Conservation (phyloP, 2,888 invertebrate species). For the Megastigmus dorsalis region DNA sequence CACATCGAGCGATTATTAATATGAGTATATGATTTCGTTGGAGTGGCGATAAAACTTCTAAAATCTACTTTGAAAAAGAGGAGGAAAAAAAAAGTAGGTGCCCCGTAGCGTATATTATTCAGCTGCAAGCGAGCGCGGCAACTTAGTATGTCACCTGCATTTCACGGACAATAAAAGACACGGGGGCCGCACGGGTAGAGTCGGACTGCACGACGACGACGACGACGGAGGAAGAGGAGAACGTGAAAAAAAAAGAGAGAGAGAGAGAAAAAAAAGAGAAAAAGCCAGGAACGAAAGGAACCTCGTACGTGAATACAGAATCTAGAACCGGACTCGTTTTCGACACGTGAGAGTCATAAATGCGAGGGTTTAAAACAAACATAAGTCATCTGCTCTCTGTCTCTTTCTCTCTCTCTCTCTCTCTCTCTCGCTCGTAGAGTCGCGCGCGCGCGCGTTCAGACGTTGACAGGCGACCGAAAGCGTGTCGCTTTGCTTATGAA, state of each 20-base stretch:
- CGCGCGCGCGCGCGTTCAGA: slow-evolving; percentile 15
- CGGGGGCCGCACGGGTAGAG: neutral
- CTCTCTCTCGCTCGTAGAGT: too few relatives aligned
- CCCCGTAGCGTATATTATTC: too few relatives aligned
- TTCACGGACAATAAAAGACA: slow-evolving; percentile 26
- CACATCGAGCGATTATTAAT: too few relatives aligned
- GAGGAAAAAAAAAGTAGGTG: too few relatives aligned
- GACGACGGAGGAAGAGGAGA: neutral
- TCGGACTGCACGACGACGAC: too few relatives aligned
- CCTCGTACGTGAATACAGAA: slow-evolving; percentile 20
- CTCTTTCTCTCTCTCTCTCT: too few relatives aligned
- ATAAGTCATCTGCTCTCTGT: slow-evolving; percentile 61
- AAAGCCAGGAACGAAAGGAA: too few relatives aligned
- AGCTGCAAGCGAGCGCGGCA: slow-evolving; percentile 14
- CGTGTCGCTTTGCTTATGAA: slow-evolving; percentile 11
- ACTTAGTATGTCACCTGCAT: slow-evolving; percentile 37
- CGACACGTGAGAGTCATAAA: slow-evolving; percentile 65
- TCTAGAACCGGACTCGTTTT: slow-evolving; percentile 39
- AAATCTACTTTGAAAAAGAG: too few relatives aligned
- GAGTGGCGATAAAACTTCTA: too few relatives aligned
- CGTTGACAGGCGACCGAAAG: slow-evolving; percentile 24
- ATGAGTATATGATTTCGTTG: too few relatives aligned
- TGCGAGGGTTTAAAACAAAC: slow-evolving; percentile 63
- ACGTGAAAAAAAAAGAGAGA: neutral
- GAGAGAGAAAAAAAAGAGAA: neutral